Evolutionary conservation across 2,113 vertebrate species (phyloP).

Genomic region (Zeus faber): DNA sequence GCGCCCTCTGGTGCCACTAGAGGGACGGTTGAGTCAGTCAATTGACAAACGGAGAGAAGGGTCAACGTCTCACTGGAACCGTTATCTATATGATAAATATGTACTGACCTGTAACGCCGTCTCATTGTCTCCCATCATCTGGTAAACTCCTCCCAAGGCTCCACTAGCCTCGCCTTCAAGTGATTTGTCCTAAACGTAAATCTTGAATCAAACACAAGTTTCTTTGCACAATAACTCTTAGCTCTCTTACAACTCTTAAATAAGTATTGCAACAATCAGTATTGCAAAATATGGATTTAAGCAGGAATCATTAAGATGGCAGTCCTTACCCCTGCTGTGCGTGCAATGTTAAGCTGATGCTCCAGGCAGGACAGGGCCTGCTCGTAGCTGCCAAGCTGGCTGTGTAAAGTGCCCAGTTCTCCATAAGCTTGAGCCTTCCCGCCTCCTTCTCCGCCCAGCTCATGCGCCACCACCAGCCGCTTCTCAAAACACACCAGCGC

Average conservation of each 20-base stretch:
- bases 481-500: slow-evolving; percentile 96
- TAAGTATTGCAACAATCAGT: background rate
- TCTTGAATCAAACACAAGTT: slow-evolving; percentile 24
- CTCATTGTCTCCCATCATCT: slow-evolving; percentile 93
- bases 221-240: slow-evolving; percentile 15
- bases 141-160: slow-evolving; percentile 86
- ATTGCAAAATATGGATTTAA: background rate
- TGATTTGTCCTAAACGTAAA: slow-evolving; percentile 78
- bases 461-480: slow-evolving; percentile 90
- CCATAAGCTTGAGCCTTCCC: slow-evolving; percentile 94
- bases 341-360: slow-evolving; percentile 88
- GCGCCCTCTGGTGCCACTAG: slow-evolving; percentile 90
- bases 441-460: slow-evolving; percentile 88
- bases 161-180: slow-evolving; percentile 91
- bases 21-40: slow-evolving; percentile 31
- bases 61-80: background rate
- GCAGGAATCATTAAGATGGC: background rate
- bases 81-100: background rate
- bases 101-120: slow-evolving; percentile 81
- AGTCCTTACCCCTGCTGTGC: slow-evolving; percentile 53
- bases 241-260: background rate
- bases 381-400: slow-evolving; percentile 93
- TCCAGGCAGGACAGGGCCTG: slow-evolving; percentile 95
- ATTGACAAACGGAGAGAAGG: background rate
- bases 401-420: slow-evolving; percentile 92